Conservation (phyloP, 2,113 vertebrate species). For the Crocuta crocuta region DNA sequence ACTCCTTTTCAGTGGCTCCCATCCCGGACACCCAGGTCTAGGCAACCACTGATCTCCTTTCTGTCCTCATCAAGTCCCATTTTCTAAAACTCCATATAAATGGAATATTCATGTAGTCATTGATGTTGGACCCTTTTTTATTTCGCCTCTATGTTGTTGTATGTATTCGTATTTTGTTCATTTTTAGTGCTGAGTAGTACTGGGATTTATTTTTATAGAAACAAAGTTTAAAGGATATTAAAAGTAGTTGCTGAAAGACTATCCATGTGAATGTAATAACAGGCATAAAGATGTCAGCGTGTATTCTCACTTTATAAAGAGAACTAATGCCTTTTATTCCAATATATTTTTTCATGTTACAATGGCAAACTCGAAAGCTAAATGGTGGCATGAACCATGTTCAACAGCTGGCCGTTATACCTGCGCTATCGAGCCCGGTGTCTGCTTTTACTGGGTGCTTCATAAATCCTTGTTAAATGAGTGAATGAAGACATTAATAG, state of each 20-base stretch:
- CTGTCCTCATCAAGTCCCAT: background rate
- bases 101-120: background rate
- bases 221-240: background rate
- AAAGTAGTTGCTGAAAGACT: background rate
- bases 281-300: background rate
- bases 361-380: background rate
- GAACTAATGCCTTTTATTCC: conserved; percentile 29
- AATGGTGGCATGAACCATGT: background rate
- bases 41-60: background rate
- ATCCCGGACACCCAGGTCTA: background rate
- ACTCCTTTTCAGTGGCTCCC: too few relatives aligned
- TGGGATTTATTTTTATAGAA: conserved; percentile 16
- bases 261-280: background rate
- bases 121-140: background rate
- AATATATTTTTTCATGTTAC: background rate
- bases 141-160: background rate
- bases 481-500: background rate
- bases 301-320: background rate
- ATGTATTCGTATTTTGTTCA: background rate
- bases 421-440: background rate
- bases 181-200: background rate
- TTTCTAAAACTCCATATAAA: background rate
- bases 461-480: conserved; percentile 48
- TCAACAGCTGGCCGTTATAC: background rate
- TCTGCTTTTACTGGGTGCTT: background rate